Evolutionary conservation across 2,113 vertebrate genomes (phyloP).

Genomic region (Scomber japonicus): DNA sequence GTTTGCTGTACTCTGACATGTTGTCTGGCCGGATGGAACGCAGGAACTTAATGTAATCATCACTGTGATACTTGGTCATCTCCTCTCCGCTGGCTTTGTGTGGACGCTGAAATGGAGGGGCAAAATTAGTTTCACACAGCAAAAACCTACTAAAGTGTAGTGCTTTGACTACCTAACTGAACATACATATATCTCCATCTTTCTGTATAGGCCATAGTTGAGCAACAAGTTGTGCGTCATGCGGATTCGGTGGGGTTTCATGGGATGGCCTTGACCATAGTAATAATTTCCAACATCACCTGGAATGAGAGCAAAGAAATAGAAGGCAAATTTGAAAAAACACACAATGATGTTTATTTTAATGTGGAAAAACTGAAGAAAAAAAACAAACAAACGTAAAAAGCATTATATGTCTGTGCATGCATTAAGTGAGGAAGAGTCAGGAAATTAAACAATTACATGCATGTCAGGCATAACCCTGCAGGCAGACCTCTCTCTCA

Average conservation of each 20-base stretch:
- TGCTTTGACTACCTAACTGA: not conserved
- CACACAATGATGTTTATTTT: not conserved
- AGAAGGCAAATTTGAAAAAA: too few relatives aligned
- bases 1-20: conserved; percentile 99
- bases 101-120: conserved; percentile 87
- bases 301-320: conserved; percentile 70
- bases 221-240: conserved; percentile 99
- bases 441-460: not conserved
- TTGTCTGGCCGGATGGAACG: conserved; percentile 98
- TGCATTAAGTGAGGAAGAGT: not conserved
- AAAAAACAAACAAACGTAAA: not conserved
- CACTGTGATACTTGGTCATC: conserved; percentile 99
- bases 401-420: not conserved
- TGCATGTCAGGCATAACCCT: not conserved
- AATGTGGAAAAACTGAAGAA: not conserved
- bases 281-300: conserved; percentile 99
- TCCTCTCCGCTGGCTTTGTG: conserved; percentile 99
- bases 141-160: not conserved
- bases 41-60: conserved; percentile 98
- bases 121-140: not conserved
- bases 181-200: conserved; percentile 99
- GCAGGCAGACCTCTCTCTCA: not conserved
- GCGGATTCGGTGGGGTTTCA: conserved; percentile 98
- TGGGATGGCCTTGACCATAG: conserved; percentile 98
- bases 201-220: conserved; percentile 98